phyloP scores from a whole-genome alignment of 2,888 invertebrate genomes.

The Eupithecia exiguata region DNA sequence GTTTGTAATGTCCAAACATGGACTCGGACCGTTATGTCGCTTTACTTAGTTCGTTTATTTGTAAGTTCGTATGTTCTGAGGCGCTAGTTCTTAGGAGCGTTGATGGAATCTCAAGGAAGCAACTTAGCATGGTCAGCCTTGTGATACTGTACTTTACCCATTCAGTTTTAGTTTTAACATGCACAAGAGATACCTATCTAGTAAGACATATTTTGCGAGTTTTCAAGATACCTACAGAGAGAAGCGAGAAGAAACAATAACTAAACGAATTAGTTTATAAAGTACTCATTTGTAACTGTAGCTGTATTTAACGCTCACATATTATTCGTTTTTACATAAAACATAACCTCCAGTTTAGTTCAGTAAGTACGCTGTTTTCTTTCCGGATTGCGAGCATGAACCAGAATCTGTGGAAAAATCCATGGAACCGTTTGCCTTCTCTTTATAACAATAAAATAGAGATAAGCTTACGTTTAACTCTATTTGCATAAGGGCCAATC shows the following conservation, averaged over 20 bases:
- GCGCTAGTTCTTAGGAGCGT: background rate
- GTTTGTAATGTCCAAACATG: conserved; percentile 33
- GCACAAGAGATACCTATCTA: background rate
- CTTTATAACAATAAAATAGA: background rate
- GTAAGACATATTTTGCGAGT: no score
- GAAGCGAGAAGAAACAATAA: no score
- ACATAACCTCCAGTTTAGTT: background rate
- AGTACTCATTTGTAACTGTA: background rate
- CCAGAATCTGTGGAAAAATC: background rate
- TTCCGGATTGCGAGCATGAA: background rate
- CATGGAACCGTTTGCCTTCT: background rate
- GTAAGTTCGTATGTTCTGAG: background rate
- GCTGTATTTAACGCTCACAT: background rate
- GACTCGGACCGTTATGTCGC: conserved; percentile 1
- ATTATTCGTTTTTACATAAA: background rate
- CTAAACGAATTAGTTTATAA: no score
- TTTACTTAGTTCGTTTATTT: conserved; percentile 3
- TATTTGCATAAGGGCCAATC: background rate
- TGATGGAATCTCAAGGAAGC: background rate
- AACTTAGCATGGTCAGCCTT: background rate
- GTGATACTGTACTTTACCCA: background rate
- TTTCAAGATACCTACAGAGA: no score
- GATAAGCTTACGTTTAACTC: background rate
- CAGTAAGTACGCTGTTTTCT: background rate
- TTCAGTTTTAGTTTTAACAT: background rate